Evolutionary conservation across 2,113 vertebrate species (phyloP).

Genomic region (Ctenomys sociabilis): DNA sequence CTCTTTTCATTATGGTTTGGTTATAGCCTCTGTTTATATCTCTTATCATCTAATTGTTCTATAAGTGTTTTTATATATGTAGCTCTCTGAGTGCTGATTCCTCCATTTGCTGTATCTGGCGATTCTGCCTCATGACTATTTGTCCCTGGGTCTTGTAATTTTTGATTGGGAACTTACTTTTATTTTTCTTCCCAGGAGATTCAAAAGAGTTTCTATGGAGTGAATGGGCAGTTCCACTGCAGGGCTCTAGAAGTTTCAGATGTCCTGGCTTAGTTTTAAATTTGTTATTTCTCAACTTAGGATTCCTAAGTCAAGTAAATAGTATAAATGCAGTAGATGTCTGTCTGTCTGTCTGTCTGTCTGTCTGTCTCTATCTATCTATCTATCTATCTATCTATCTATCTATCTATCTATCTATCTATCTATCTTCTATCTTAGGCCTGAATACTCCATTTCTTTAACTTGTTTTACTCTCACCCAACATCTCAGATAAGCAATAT

Average conservation of each 20-base stretch:
- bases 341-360: neutral
- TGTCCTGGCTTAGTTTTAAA: slow-evolving; percentile 6
- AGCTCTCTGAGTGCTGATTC: neutral
- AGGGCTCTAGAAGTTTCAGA: slow-evolving; percentile 2
- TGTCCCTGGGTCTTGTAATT: neutral
- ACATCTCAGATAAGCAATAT: neutral
- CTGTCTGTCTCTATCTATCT: neutral
- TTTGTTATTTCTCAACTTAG: neutral
- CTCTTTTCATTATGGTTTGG: neutral
- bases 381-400: neutral
- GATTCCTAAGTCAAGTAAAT: neutral
- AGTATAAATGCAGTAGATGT: neutral
- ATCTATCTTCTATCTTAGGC: neutral
- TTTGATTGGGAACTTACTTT: slow-evolving; percentile 4
- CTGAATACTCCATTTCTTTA: neutral
- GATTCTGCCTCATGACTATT: neutral
- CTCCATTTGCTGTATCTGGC: neutral
- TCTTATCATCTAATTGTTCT: neutral
- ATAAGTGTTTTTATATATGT: neutral
- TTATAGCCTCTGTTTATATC: neutral
- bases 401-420: neutral
- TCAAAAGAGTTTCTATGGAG: neutral
- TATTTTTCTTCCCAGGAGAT: neutral
- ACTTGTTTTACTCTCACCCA: neutral
- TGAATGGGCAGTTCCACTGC: neutral